Conservation (phyloP, 1,140 invertebrate genomes). For the Polypedilum pembai region DNA sequence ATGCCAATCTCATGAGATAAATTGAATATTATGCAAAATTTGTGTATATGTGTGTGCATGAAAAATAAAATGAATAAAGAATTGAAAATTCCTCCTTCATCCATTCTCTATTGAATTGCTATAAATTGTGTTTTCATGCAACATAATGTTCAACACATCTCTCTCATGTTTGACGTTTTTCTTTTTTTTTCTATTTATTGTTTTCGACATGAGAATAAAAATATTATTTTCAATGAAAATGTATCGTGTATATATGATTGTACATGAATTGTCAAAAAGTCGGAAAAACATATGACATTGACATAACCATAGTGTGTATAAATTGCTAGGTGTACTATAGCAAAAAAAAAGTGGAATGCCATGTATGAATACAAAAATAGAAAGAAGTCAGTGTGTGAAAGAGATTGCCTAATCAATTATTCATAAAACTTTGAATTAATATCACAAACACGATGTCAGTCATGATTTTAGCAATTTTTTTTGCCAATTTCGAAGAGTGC, state of each 20-base stretch:
- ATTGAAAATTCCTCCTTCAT: no score
- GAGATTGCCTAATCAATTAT: conserved; percentile 11
- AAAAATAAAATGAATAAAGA: not conserved
- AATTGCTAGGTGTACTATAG: not conserved
- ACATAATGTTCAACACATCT: conserved; percentile 1
- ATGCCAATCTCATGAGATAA: no score
- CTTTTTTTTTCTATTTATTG: not conserved
- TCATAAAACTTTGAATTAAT: not conserved
- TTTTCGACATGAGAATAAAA: not conserved
- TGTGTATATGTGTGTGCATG: not conserved
- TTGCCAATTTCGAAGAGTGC: not conserved
- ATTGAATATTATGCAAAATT: conserved; percentile 6
- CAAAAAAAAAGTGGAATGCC: not conserved
- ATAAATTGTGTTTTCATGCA: not conserved
- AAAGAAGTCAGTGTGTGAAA: not conserved
- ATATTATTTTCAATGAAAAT: conserved; percentile 5
- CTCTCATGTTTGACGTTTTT: not conserved
- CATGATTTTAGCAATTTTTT: not conserved
- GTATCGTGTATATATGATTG: not conserved
- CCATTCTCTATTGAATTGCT: not conserved
- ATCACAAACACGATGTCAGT: not conserved
- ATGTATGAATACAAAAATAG: not conserved
- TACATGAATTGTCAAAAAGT: not conserved
- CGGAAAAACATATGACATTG: conserved; percentile 16
- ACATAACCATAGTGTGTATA: conserved; percentile 1